Evolutionary conservation across 2,113 vertebrate species (phyloP).

Genomic region (Baryphthengus martii): DNA sequence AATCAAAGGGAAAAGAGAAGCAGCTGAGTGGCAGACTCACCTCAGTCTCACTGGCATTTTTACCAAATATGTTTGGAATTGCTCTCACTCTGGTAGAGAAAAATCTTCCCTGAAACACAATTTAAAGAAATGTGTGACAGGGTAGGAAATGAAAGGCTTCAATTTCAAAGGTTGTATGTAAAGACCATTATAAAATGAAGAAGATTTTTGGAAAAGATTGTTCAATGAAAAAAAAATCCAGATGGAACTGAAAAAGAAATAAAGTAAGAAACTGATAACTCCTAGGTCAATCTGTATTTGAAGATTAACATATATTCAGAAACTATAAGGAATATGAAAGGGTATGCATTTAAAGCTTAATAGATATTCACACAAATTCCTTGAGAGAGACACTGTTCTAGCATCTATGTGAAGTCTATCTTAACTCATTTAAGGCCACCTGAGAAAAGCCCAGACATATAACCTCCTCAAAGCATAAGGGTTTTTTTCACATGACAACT

Average conservation of each 20-base stretch:
- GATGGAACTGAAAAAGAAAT: neutral
- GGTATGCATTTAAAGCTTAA: neutral
- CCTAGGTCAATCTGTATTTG: neutral
- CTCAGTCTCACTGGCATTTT: neutral
- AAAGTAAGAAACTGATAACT: neutral
- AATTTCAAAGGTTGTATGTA: neutral
- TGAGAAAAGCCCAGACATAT: neutral
- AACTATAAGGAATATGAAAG: neutral
- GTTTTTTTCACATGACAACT: neutral
- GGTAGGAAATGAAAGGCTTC: neutral
- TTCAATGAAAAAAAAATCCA: neutral
- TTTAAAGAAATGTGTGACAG: neutral
- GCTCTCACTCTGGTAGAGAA: neutral
- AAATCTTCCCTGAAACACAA: neutral
- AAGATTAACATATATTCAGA: neutral
- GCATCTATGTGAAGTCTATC: neutral
- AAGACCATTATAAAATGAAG: neutral
- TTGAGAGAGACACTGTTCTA: neutral
- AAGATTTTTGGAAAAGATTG: neutral
- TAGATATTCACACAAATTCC: neutral
- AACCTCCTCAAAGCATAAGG: neutral
- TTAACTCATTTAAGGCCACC: neutral
- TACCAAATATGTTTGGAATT: neutral
- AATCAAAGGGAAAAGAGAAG: neutral
- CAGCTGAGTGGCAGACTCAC: neutral